phyloP scores from a whole-genome alignment of 2,797 vertebrate genomes.

The Acestrorhynchus altus region DNA sequence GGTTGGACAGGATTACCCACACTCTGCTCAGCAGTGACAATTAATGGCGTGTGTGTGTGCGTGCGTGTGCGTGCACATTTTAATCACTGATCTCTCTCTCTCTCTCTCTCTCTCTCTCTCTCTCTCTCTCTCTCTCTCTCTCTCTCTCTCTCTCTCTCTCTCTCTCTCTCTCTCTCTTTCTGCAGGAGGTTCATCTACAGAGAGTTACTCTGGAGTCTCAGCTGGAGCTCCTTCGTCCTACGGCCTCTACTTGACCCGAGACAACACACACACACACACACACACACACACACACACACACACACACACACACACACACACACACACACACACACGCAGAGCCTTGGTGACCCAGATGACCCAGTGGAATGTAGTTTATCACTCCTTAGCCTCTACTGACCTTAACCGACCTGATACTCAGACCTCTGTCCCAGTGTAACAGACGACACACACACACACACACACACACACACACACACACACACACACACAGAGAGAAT shows the following conservation, averaged over 20 bases:
- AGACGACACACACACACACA: no score
- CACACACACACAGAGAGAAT: no score
- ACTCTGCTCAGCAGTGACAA: no score
- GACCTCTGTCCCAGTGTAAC: not conserved
- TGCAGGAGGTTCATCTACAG: conserved; percentile 91
- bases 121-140: not conserved
- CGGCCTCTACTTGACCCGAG: conserved; percentile 74
- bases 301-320: not conserved
- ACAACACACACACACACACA: not conserved
- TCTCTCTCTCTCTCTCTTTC: not conserved
- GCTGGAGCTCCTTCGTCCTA: conserved; percentile 89
- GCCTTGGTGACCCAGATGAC: not conserved
- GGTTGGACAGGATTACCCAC: no score
- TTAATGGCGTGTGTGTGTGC: conserved; percentile 1
- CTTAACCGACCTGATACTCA: not conserved
- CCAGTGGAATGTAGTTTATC: conserved; percentile 5
- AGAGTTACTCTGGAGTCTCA: conserved; percentile 92
- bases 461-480: not conserved
- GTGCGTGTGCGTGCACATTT: not conserved
- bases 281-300: conserved; percentile 1
- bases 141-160: not conserved
- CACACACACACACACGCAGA: not conserved
- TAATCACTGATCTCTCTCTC: not conserved
- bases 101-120: not conserved
- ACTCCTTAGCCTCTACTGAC: conserved; percentile 1